phyloP scores from a whole-genome alignment of 2,113 vertebrate genomes.

The Gallinago jamesoni region DNA sequence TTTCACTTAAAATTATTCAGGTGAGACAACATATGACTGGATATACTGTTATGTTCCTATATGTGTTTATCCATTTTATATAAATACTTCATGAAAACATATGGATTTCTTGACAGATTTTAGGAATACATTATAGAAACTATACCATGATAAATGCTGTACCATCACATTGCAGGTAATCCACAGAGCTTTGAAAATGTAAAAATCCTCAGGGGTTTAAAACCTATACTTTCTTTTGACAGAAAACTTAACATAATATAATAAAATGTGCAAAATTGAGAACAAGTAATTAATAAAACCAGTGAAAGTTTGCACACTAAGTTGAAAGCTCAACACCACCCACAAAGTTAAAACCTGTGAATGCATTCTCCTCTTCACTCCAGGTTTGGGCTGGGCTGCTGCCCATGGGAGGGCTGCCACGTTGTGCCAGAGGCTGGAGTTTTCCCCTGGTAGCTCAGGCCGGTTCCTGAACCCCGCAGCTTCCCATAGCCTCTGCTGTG shows the following conservation, averaged over 20 bases:
- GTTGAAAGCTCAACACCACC: neutral
- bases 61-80: neutral
- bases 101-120: neutral
- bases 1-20: neutral
- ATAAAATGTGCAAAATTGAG: conserved; percentile 2
- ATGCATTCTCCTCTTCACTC: neutral
- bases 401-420: neutral
- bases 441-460: rapidly evolving
- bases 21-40: neutral
- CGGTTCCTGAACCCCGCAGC: neutral
- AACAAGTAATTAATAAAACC: conserved; percentile 32
- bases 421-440: neutral
- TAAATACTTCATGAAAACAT: neutral
- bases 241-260: neutral
- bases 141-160: neutral
- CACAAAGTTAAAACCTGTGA: neutral
- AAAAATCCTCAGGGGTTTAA: neutral
- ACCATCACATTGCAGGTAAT: neutral
- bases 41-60: neutral
- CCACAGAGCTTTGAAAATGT: neutral
- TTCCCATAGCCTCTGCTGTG: neutral
- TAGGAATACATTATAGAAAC: neutral
- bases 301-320: neutral
- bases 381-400: neutral
- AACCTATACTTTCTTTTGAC: neutral